phyloP scores from a whole-genome alignment of 2,113 vertebrate genomes.

The Notechis scutatus region DNA sequence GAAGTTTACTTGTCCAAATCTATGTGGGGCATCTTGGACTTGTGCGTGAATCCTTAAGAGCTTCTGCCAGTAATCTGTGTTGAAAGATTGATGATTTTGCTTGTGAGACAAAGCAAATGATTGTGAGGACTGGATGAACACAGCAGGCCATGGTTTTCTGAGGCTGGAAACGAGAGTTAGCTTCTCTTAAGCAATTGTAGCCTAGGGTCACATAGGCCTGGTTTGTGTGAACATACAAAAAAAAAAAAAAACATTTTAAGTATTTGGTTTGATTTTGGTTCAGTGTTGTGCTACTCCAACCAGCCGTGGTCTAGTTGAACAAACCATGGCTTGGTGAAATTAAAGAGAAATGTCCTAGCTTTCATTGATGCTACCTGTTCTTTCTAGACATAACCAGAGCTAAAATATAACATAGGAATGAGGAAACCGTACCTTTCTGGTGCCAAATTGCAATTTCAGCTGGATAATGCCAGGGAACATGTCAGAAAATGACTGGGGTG shows the following conservation, averaged over 20 bases:
- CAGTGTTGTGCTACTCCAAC: not conserved
- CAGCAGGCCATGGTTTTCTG: not conserved
- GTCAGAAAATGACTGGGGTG: not conserved
- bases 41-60: not conserved
- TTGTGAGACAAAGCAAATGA: not conserved
- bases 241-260: not conserved
- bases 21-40: not conserved
- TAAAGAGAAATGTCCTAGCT: not conserved
- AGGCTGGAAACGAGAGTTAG: too few species aligned
- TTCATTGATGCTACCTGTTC: not conserved
- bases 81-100: not conserved
- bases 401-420: not conserved
- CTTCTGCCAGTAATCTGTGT: not conserved
- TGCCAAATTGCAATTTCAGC: not conserved
- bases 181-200: not conserved
- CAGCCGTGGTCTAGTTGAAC: not conserved
- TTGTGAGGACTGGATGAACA: not conserved
- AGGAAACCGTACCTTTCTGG: not conserved
- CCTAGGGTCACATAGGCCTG: not conserved
- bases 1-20: not conserved
- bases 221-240: not conserved
- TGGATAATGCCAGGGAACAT: not conserved
- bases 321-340: not conserved
- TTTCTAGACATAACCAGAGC: not conserved
- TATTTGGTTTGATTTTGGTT: not conserved